These are phyloP conservation scores for Lasioglossum villosulum DNA, from an alignment of 2,888 invertebrate species.

Conservation along the genomic window DNA sequence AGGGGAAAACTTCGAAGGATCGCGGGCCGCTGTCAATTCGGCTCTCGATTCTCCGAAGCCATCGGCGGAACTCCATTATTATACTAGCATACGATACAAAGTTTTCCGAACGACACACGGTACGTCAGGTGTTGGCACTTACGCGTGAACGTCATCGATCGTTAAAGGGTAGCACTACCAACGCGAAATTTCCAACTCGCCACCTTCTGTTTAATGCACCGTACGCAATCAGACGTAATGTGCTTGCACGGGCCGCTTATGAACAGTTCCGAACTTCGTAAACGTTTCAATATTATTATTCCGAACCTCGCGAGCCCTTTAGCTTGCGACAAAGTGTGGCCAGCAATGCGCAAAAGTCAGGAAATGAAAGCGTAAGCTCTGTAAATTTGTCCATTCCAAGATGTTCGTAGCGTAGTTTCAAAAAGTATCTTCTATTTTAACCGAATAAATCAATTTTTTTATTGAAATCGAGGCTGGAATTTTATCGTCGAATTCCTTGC, in stretches of 20 bases:
- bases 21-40: neutral
- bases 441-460: neutral
- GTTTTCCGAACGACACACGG: constrained; percentile 11
- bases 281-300: neutral
- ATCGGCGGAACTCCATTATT: constrained; percentile 10
- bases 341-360: too few relatives aligned
- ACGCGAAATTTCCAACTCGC: constrained; percentile 42
- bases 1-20: neutral
- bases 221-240: neutral
- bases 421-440: too few relatives aligned
- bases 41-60: neutral
- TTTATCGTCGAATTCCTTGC: neutral
- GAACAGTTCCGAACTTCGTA: neutral
- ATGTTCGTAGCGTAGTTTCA: too few relatives aligned
- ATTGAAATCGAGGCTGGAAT: neutral
- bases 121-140: constrained; percentile 32
- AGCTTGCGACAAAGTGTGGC: neutral
- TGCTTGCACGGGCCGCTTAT: neutral
- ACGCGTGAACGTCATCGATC: constrained; percentile 37
- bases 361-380: too few relatives aligned
- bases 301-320: neutral
- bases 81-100: constrained; percentile 18
- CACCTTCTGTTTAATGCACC: neutral
- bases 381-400: too few relatives aligned
- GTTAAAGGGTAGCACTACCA: constrained; percentile 18